Evolutionary conservation across 1,140 invertebrate genomes (phyloP).

Genomic region (Acyrthosiphon pisum): DNA sequence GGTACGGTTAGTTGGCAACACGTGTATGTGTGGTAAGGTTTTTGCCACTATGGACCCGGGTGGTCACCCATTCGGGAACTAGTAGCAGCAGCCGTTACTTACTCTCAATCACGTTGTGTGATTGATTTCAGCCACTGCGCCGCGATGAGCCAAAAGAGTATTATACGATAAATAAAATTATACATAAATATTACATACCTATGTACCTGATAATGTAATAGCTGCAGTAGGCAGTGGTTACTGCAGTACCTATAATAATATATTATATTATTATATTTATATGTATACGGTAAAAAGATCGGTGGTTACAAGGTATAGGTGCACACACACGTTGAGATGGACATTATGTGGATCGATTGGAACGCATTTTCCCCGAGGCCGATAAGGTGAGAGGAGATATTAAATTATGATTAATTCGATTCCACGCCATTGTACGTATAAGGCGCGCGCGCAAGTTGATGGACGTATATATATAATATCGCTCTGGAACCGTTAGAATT

Average conservation of each 20-base stretch:
- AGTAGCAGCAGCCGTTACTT: too few relatives aligned
- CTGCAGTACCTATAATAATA: not conserved
- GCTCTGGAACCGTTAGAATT: not conserved
- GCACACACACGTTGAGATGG: not conserved
- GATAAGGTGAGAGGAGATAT: constrained; percentile 13
- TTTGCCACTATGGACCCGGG: too few relatives aligned
- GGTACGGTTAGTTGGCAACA: too few relatives aligned
- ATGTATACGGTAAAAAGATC: not conserved
- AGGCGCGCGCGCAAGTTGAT: not conserved
- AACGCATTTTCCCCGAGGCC: not conserved
- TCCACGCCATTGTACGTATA: not conserved
- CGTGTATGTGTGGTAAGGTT: too few relatives aligned
- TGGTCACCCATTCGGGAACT: too few relatives aligned
- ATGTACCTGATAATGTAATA: not conserved
- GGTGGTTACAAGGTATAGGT: not conserved
- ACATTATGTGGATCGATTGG: not conserved
- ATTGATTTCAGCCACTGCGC: too few relatives aligned
- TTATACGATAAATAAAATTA: not conserved
- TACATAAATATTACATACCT: too few relatives aligned
- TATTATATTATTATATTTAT: not conserved
- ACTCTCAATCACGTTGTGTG: too few relatives aligned
- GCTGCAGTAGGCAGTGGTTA: not conserved
- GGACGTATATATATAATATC: constrained; percentile 12
- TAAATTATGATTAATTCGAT: constrained; percentile 44
- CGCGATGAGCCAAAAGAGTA: too few relatives aligned